Percentiles rank a stretch among this genome's conserved stretches.
Evolutionary conservation across 2,888 invertebrate genomes (phyloP).

Genomic region (Oeneis ivallda): DNA sequence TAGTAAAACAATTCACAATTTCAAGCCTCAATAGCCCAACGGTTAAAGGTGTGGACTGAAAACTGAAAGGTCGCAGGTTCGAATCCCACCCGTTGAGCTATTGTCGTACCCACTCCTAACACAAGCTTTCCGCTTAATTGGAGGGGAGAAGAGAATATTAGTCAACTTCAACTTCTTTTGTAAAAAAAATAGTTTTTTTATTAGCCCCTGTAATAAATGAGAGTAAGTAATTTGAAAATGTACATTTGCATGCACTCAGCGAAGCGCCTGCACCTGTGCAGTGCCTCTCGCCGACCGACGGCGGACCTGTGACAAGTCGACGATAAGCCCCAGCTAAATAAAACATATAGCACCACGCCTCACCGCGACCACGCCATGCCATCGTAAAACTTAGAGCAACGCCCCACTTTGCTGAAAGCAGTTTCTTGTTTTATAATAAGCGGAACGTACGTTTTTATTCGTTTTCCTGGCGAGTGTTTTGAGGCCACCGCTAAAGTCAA

Average conservation of each 20-base stretch:
- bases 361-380: conserved; percentile 28
- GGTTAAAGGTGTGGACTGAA: too few species aligned
- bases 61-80: too few species aligned
- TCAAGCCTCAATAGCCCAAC: too few species aligned
- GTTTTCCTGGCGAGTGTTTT: neutral
- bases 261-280: conserved; percentile 30
- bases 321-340: conserved; percentile 34
- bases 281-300: too few species aligned
- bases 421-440: neutral
- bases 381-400: conserved; percentile 20
- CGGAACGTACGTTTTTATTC: neutral
- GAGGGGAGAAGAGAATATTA: too few species aligned
- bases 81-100: too few species aligned
- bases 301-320: conserved; percentile 26
- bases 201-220: conserved; percentile 5
- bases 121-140: too few species aligned
- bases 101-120: too few species aligned
- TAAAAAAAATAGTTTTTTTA: conserved; percentile 1
- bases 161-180: too few species aligned
- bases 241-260: conserved; percentile 29
- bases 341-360: conserved; percentile 35
- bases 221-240: conserved; percentile 4
- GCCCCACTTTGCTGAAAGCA: neutral
- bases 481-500: neutral
- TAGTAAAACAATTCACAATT: neutral